phyloP scores from a whole-genome alignment of 1,140 invertebrate genomes.

The Drosophila obscura region DNA sequence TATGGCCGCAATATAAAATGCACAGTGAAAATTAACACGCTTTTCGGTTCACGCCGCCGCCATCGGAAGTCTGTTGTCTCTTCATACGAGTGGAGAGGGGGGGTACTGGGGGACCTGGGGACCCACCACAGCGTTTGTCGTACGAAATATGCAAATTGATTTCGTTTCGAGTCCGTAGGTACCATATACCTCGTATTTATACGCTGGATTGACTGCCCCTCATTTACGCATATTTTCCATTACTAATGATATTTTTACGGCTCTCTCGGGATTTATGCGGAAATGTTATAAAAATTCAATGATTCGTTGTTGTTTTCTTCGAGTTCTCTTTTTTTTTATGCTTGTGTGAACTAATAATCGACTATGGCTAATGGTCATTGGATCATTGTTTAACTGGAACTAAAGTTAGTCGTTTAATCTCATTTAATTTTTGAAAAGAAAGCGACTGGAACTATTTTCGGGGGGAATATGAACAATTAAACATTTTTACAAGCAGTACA shows the following conservation, averaged over 20 bases:
- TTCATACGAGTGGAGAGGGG: conserved; percentile 4
- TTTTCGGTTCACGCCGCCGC: conserved; percentile 74
- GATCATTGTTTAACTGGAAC: conserved; percentile 24
- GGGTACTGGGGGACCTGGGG: conserved; percentile 1
- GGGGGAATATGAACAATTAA: too few relatives aligned
- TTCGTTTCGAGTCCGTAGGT: conserved; percentile 19
- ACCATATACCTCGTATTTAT: conserved; percentile 26
- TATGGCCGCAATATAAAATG: conserved; percentile 72
- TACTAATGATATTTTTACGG: conserved; percentile 75
- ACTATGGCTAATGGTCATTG: conserved; percentile 49
- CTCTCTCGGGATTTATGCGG: conserved; percentile 70
- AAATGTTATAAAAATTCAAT: conserved; percentile 65
- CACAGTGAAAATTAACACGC: conserved; percentile 82
- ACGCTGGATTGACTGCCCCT: conserved; percentile 36
- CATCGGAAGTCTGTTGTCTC: conserved; percentile 47
- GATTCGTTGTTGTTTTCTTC: conserved; percentile 4
- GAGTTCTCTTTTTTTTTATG: conserved; percentile 41
- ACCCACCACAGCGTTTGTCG: conserved; percentile 76
- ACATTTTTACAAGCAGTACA: too few relatives aligned
- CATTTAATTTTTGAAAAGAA: conserved; percentile 2
- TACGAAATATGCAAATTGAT: conserved; percentile 72
- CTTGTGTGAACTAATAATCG: conserved; percentile 77
- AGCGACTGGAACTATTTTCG: too few relatives aligned
- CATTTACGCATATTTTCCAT: conserved; percentile 51
- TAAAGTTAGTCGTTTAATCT: conserved; percentile 30